These are phyloP conservation scores for Theropithecus gelada DNA, from an alignment of 2,113 vertebrate genomes.

Conservation along the genomic window DNA sequence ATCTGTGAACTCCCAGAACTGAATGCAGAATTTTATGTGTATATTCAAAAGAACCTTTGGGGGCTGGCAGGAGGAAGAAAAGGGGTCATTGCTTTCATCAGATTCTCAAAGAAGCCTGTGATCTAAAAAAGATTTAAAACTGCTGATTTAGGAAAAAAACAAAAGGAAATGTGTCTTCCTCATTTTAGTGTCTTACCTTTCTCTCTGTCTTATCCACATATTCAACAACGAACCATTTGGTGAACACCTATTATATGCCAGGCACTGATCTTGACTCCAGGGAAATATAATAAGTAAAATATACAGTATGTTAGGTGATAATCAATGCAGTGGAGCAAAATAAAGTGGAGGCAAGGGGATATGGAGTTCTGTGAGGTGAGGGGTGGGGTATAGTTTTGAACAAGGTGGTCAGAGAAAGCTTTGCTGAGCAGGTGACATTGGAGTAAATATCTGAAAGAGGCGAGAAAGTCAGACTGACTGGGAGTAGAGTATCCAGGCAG, in stretches of 20 bases:
- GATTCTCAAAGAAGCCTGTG: neutral
- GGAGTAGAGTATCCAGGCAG: neutral
- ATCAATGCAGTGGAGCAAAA: neutral
- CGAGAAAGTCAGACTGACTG: neutral
- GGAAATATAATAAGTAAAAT: neutral
- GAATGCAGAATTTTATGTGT: neutral
- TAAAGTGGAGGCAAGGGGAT: neutral
- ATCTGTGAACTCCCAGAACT: neutral
- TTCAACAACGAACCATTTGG: neutral
- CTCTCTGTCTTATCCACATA: neutral
- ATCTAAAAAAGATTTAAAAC: neutral
- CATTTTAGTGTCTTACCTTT: neutral
- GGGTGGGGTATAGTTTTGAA: neutral
- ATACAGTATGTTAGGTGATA: neutral
- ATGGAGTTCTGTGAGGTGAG: neutral
- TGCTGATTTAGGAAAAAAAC: neutral
- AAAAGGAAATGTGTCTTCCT: neutral
- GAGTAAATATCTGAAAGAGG: neutral
- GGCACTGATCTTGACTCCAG: neutral
- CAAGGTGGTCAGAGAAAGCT: neutral
- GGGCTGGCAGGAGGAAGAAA: neutral
- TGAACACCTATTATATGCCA: neutral
- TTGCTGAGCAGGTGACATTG: neutral
- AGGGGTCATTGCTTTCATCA: neutral
- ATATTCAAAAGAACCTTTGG: neutral